A percentile compares a stretch with the other conserved stretches of the same genome.
phyloP scores from a whole-genome alignment of 2,888 invertebrate genomes.

The Himalopsyche kuldschensis region DNA sequence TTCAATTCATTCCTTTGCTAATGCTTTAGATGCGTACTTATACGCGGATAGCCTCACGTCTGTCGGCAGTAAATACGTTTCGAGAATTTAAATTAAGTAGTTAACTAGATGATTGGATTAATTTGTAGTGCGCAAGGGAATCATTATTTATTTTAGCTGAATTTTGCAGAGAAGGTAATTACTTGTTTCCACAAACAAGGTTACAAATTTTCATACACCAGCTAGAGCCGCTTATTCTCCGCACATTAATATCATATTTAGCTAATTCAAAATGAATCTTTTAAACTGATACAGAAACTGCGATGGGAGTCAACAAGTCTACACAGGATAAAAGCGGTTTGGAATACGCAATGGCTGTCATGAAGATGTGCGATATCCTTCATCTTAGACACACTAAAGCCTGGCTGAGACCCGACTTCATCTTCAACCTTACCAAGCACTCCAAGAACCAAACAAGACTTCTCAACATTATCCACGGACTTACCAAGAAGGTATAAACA shows the following conservation, averaged over 20 bases:
- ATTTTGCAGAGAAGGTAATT: background rate
- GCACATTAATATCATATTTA: background rate
- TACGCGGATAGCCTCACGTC: background rate
- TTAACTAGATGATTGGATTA: background rate
- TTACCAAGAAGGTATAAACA: constrained; percentile 72
- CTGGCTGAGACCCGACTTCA: constrained; percentile 75
- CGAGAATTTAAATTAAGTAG: background rate
- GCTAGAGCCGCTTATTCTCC: background rate
- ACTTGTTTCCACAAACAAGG: background rate
- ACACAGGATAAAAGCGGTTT: constrained; percentile 81
- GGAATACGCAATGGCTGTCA: constrained; percentile 85
- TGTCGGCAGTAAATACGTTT: background rate
- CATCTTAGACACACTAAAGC: constrained; percentile 80
- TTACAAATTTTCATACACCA: background rate
- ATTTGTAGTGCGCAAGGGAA: background rate
- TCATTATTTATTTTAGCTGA: background rate
- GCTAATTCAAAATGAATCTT: background rate
- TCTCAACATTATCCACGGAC: constrained; percentile 74
- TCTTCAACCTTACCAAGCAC: constrained; percentile 76
- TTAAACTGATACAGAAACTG: constrained; percentile 68
- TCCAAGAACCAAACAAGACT: constrained; percentile 75
- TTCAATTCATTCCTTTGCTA: background rate
- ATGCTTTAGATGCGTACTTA: background rate
- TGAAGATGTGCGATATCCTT: constrained; percentile 87
- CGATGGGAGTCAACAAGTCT: constrained; percentile 84